Percentiles rank a stretch among this genome's conserved stretches.
Conservation (phyloP, 2,888 invertebrate genomes). For the Theodoxus fluviatilis region DNA sequence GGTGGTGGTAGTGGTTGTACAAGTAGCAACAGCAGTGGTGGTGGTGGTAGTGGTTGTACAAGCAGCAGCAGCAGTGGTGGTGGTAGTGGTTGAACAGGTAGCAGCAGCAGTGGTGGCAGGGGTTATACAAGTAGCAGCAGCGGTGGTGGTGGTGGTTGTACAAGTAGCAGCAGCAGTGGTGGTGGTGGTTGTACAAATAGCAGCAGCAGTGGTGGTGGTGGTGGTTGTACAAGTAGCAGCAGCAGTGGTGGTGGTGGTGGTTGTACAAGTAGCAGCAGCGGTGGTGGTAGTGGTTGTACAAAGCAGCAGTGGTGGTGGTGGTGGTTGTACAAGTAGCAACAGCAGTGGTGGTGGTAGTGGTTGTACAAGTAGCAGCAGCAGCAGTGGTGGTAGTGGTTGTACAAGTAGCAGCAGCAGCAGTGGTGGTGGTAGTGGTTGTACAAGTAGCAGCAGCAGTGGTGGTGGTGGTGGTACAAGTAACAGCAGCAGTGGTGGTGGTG, state of each 20-base stretch:
- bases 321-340: background rate
- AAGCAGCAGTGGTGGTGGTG: background rate
- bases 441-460: background rate
- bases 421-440: background rate
- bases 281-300: conserved; percentile 13
- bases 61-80: conserved; percentile 22
- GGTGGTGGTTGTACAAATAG: background rate
- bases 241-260: conserved; percentile 11
- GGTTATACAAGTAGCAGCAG: conserved; percentile 13
- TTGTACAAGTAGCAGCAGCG: conserved; percentile 13
- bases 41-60: conserved; percentile 8
- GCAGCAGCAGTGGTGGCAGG: conserved; percentile 18
- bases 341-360: background rate
- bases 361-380: conserved; percentile 1
- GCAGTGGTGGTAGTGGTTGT: conserved; percentile 1
- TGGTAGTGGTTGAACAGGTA: conserved; percentile 20
- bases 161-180: conserved; percentile 21
- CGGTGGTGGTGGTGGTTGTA: conserved; percentile 16
- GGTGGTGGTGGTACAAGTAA: no score
- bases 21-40: background rate
- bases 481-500: no score
- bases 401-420: background rate
- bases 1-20: conserved; percentile 21
- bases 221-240: background rate
- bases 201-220: conserved; percentile 8